phyloP scores from a whole-genome alignment of 2,888 invertebrate species.

The Panorpa germanica region DNA sequence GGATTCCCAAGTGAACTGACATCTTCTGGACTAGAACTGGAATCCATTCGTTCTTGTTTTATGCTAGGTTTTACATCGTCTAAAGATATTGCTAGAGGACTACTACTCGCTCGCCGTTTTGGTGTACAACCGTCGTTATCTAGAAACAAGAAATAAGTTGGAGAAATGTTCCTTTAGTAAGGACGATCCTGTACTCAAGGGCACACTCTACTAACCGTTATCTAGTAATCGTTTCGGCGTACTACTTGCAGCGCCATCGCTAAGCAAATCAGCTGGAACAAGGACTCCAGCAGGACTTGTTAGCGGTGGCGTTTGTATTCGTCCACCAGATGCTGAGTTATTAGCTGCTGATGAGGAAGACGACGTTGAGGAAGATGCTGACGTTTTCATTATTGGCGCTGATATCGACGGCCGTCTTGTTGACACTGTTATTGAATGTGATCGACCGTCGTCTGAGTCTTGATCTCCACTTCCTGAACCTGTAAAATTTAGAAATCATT shows the following conservation, averaged over 20 bases:
- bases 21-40: constrained; percentile 40
- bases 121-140: constrained; percentile 38
- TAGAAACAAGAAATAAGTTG: constrained; percentile 12
- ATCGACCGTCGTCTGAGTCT: constrained; percentile 58
- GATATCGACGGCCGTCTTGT: constrained; percentile 53
- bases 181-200: background rate
- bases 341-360: background rate
- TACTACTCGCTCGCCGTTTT: constrained; percentile 36
- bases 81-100: constrained; percentile 28
- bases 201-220: constrained; percentile 29
- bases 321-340: constrained; percentile 26
- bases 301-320: constrained; percentile 55
- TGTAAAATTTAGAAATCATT: constrained; percentile 14
- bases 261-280: constrained; percentile 43
- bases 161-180: constrained; percentile 9
- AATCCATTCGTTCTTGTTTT: constrained; percentile 48
- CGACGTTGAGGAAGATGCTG: constrained; percentile 17
- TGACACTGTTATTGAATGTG: constrained; percentile 49
- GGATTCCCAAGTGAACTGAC: constrained; percentile 25
- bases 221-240: constrained; percentile 54
- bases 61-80: too few relatives aligned
- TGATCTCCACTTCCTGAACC: constrained; percentile 47
- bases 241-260: constrained; percentile 67
- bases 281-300: constrained; percentile 44
- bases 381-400: constrained; percentile 41